A percentile compares a stretch with the other conserved stretches of the same genome.
Conservation (phyloP, 2,113 vertebrate genomes). For the Oryzias javanicus region DNA sequence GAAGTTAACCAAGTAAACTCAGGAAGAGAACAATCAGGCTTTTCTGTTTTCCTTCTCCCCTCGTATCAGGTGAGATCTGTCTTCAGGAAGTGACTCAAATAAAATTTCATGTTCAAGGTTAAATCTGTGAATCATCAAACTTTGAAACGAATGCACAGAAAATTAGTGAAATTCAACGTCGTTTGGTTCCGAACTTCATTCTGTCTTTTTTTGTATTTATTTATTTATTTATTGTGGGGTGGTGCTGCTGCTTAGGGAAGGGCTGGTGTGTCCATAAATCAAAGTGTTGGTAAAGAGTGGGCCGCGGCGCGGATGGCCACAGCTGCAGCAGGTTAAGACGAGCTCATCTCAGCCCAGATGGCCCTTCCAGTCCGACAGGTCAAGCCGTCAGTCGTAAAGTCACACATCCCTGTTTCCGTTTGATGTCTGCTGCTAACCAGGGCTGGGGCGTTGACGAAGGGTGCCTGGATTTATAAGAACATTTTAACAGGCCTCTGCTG, state of each 20-base stretch:
- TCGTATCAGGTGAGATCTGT: conserved; percentile 10
- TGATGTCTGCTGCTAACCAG: conserved; percentile 58
- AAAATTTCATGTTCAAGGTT: not conserved
- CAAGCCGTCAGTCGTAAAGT: conserved; percentile 56
- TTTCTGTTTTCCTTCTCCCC: conserved; percentile 1
- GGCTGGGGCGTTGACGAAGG: not conserved
- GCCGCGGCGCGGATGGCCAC: conserved; percentile 44
- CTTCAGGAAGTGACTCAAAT: conserved; percentile 8
- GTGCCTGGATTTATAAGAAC: conserved; percentile 11
- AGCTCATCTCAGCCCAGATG: conserved; percentile 51
- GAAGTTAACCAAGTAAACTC: conserved; percentile 29
- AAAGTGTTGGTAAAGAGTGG: conserved; percentile 51
- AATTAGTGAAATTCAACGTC: not conserved
- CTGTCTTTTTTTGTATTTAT: too few species aligned
- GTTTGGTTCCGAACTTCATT: too few species aligned
- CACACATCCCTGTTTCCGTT: conserved; percentile 50
- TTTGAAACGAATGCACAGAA: not conserved
- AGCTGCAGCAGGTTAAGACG: conserved; percentile 57
- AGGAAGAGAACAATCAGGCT: conserved; percentile 16
- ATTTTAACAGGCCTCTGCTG: conserved; percentile 40
- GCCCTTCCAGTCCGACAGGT: conserved; percentile 45
- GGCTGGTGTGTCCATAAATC: conserved; percentile 45
- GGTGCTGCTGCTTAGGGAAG: not conserved
- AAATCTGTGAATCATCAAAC: not conserved
- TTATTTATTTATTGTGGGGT: conserved; percentile 1